These are phyloP conservation scores for Dromius quadrimaculatus DNA, from an alignment of 2,888 invertebrate species.

Conservation along the genomic window DNA sequence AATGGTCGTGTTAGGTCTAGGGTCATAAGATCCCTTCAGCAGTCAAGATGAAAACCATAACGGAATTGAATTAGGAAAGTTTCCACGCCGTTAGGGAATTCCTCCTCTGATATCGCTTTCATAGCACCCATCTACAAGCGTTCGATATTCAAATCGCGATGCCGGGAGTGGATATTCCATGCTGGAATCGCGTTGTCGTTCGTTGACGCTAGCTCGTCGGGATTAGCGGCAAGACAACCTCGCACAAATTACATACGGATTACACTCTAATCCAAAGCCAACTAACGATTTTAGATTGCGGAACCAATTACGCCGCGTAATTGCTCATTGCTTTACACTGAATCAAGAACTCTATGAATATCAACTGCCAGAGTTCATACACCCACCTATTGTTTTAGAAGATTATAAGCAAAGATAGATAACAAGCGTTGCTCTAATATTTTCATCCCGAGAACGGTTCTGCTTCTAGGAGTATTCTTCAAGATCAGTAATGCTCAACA, in stretches of 20 bases:
- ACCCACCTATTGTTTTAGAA: too few relatives aligned
- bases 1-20: neutral
- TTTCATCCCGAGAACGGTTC: too few relatives aligned
- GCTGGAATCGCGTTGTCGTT: neutral
- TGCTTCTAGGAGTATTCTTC: too few relatives aligned
- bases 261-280: constrained; percentile 25
- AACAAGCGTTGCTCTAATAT: too few relatives aligned
- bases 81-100: constrained; percentile 58
- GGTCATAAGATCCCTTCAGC: constrained; percentile 55
- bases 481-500: too few relatives aligned
- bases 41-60: constrained; percentile 60
- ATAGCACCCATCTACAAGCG: neutral
- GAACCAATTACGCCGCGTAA: constrained; percentile 19
- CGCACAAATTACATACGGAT: constrained; percentile 37
- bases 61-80: constrained; percentile 60
- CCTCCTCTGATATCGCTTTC: constrained; percentile 17
- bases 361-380: too few relatives aligned
- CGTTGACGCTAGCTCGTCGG: neutral
- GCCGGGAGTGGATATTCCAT: constrained; percentile 23
- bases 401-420: too few relatives aligned
- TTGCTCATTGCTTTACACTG: neutral
- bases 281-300: constrained; percentile 29
- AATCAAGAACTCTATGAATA: too few relatives aligned
- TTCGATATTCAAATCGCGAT: constrained; percentile 33
- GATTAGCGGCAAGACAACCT: constrained; percentile 20